Evolutionary conservation across 2,888 invertebrate genomes (phyloP).

Genomic region (Drosophila lacicola): DNA sequence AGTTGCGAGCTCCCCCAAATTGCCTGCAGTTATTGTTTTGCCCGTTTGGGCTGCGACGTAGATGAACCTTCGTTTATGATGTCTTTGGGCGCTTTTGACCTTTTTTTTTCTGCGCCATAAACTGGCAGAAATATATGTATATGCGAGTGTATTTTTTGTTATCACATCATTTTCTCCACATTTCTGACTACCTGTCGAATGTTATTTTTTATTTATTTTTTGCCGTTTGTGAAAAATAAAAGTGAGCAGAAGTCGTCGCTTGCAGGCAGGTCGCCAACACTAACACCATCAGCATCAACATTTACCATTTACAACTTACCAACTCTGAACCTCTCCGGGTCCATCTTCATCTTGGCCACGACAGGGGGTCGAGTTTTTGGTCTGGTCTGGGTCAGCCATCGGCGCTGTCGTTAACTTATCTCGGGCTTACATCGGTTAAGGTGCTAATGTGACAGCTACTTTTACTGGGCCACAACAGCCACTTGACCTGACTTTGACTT

Average conservation of each 20-base stretch:
- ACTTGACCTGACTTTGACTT: constrained; percentile 24
- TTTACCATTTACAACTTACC: constrained; percentile 42
- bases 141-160: constrained; percentile 44
- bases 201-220: constrained; percentile 40
- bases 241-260: constrained; percentile 67
- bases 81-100: constrained; percentile 73
- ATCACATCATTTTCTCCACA: constrained; percentile 73
- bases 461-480: constrained; percentile 44
- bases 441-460: constrained; percentile 81
- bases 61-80: constrained; percentile 75
- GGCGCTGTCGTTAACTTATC: constrained; percentile 74
- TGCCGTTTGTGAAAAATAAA: constrained; percentile 75
- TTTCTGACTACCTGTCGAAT: constrained; percentile 74
- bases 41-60: constrained; percentile 37
- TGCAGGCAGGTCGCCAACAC: constrained; percentile 49
- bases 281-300: constrained; percentile 32
- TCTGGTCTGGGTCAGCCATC: constrained; percentile 40
- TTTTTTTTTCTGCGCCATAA: constrained; percentile 56
- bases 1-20: constrained; percentile 73
- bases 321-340: constrained; percentile 19
- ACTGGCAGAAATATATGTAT: constrained; percentile 41
- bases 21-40: constrained; percentile 81
- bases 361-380: constrained; percentile 48
- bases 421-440: constrained; percentile 74
- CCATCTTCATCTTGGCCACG: constrained; percentile 43